Evolutionary conservation across 2,888 invertebrate species (phyloP).

Genomic region (Nomada ruficornis): DNA sequence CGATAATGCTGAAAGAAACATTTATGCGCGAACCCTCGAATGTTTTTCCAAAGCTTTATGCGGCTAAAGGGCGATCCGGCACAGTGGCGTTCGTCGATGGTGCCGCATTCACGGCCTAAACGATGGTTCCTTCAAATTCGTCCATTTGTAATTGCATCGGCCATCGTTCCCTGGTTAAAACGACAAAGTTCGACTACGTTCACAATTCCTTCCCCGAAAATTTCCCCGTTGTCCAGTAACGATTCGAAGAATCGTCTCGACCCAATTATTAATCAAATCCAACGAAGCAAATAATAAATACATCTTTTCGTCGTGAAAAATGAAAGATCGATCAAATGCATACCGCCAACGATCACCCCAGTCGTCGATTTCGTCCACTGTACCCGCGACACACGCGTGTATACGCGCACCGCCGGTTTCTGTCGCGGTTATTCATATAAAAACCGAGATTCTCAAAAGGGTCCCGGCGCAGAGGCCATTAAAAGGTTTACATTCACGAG

Average conservation of each 20-base stretch:
- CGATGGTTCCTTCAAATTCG: constrained; percentile 32
- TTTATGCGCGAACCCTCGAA: constrained; percentile 74
- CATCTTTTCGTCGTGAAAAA: not conserved
- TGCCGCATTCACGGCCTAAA: constrained; percentile 46
- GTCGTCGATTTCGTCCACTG: constrained; percentile 10
- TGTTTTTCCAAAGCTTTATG: constrained; percentile 70
- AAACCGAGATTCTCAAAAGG: constrained; percentile 69
- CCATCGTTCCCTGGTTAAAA: not conserved
- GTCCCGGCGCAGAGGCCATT: constrained; percentile 73
- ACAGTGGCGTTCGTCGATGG: constrained; percentile 49
- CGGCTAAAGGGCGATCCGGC: constrained; percentile 58
- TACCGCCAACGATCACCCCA: not conserved
- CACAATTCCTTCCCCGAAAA: too few species aligned
- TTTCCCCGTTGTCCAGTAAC: too few species aligned
- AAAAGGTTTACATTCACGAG: constrained; percentile 76
- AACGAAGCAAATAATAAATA: too few species aligned
- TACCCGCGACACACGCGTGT: constrained; percentile 11
- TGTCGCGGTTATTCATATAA: constrained; percentile 56
- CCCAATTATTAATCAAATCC: too few species aligned
- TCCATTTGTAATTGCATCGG: constrained; percentile 22
- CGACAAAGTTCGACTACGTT: too few species aligned
- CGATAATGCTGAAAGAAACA: constrained; percentile 78
- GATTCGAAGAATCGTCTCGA: too few species aligned
- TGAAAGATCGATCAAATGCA: not conserved
- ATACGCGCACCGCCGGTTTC: constrained; percentile 30